phyloP scores from a whole-genome alignment of 1,140 invertebrate species.

The Temnothorax nylanderi region DNA sequence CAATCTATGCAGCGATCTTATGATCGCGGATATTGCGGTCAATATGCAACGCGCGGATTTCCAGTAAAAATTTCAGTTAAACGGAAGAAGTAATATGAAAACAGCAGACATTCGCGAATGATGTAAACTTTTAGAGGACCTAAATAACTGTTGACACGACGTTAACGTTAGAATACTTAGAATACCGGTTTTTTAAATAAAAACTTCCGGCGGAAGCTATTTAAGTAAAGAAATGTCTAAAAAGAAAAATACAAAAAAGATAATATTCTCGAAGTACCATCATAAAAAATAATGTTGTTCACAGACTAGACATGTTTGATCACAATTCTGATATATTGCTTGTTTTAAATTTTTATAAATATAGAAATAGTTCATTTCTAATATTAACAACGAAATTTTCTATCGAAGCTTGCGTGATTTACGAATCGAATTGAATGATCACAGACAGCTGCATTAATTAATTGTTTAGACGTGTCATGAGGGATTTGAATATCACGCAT shows the following conservation, averaged over 20 bases:
- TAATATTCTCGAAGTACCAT: not conserved
- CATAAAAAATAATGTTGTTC: not conserved
- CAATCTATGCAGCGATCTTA: not conserved
- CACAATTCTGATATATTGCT: not conserved
- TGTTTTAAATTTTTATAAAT: conserved; percentile 4
- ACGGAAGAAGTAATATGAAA: not conserved
- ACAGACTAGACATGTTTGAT: not conserved
- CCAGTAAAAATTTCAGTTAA: not conserved
- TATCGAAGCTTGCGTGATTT: conserved; percentile 2
- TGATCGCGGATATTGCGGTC: conserved; percentile 17
- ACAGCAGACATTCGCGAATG: not conserved
- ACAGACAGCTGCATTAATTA: conserved; percentile 39
- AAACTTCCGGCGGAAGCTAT: not conserved
- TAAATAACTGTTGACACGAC: not conserved
- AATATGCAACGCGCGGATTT: not conserved
- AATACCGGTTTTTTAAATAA: no score
- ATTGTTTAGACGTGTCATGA: conserved; percentile 27
- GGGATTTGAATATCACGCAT: conserved; percentile 8
- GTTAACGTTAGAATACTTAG: not conserved
- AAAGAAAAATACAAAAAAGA: not conserved
- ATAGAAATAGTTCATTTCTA: not conserved
- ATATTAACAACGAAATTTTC: conserved; percentile 2
- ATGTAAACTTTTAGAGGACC: not conserved
- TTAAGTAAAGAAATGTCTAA: not conserved
- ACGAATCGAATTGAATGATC: conserved; percentile 21